phyloP scores from a whole-genome alignment of 2,888 invertebrate genomes.

The Sesia bembeciformis region DNA sequence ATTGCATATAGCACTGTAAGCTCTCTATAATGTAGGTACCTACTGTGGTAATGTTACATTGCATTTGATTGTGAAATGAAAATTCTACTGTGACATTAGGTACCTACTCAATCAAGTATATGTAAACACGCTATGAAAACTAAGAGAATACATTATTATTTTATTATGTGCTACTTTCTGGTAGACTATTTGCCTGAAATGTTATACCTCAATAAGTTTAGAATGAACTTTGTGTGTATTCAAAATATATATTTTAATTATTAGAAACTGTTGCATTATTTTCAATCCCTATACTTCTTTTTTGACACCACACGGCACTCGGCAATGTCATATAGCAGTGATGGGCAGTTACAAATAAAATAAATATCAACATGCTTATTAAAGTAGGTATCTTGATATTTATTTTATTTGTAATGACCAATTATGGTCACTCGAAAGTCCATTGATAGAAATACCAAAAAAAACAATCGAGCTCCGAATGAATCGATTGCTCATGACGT shows the following conservation, averaged over 20 bases:
- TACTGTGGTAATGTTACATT: conserved; percentile 11
- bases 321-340: too few relatives aligned
- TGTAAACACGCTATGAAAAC: conserved; percentile 29
- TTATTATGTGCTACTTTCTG: conserved; percentile 47
- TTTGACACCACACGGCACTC: too few relatives aligned
- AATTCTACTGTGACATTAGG: conserved; percentile 7
- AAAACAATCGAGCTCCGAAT: too few relatives aligned
- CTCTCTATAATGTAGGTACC: conserved; percentile 9
- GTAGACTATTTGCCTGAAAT: conserved; percentile 61
- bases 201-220: conserved; percentile 70
- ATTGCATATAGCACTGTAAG: conserved; percentile 14
- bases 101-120: conserved; percentile 25
- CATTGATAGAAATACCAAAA: too few relatives aligned
- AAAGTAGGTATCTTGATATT: too few relatives aligned
- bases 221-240: conserved; percentile 64
- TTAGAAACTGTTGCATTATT: conserved; percentile 18
- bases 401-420: too few relatives aligned
- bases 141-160: conserved; percentile 43
- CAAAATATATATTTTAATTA: conserved; percentile 60
- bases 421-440: too few relatives aligned
- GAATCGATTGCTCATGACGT: too few relatives aligned
- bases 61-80: conserved; percentile 40
- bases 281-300: background rate
- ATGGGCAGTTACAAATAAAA: too few relatives aligned
- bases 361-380: too few relatives aligned